A percentile compares a stretch with the other conserved stretches of the same genome.
phyloP scores from a whole-genome alignment of 2,888 invertebrate species.

The Micropterix aruncella region DNA sequence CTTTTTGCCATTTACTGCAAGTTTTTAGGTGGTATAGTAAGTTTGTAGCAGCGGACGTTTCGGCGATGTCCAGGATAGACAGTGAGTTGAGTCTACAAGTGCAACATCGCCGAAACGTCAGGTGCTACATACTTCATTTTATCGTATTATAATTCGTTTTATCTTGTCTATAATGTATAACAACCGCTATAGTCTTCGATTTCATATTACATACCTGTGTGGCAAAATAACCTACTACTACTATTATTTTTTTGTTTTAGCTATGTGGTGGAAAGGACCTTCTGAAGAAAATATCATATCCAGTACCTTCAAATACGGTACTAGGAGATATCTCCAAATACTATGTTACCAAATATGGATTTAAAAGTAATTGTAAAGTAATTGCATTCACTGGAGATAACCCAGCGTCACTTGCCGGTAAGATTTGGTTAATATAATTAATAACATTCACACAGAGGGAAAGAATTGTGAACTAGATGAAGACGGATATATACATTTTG shows the following conservation, averaged over 20 bases:
- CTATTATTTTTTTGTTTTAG: conserved; percentile 22
- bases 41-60: no score
- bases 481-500: no score
- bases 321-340: conserved; percentile 66
- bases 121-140: not conserved
- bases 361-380: conserved; percentile 64
- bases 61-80: no score
- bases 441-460: not conserved
- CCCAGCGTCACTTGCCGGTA: conserved; percentile 72
- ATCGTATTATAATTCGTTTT: not conserved
- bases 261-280: conserved; percentile 60
- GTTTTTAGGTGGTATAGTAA: no score
- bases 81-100: no score
- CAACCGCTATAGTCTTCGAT: no score
- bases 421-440: conserved; percentile 9
- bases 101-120: no score
- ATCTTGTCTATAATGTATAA: conserved; percentile 2
- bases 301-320: conserved; percentile 54
- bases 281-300: conserved; percentile 54
- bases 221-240: not conserved
- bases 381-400: conserved; percentile 94
- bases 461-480: conserved; percentile 7
- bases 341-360: conserved; percentile 77
- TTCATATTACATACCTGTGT: no score
- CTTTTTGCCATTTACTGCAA: no score